phyloP scores from a whole-genome alignment of 1,140 invertebrate genomes.

The Eriocheir sinensis region DNA sequence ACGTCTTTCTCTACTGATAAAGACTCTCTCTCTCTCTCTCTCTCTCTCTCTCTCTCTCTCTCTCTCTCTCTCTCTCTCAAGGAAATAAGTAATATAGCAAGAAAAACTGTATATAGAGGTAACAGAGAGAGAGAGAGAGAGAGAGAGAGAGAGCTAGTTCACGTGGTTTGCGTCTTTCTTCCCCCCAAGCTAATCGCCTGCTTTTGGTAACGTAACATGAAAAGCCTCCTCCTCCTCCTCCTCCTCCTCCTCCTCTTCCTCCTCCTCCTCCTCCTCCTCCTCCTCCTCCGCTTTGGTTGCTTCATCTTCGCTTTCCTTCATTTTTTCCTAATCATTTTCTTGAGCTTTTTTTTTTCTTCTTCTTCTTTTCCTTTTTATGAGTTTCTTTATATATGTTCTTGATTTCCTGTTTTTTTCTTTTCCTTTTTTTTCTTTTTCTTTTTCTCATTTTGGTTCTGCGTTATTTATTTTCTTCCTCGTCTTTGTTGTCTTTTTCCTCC shows the following conservation, averaged over 20 bases:
- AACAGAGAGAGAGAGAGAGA: too few species aligned
- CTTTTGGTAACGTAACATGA: background rate
- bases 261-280: background rate
- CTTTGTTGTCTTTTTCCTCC: background rate
- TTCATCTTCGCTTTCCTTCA: background rate
- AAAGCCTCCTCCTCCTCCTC: background rate
- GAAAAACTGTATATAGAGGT: too few species aligned
- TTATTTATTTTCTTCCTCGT: background rate
- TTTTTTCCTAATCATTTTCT: background rate
- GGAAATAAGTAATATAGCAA: too few species aligned
- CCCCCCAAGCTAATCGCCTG: background rate
- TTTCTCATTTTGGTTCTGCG: background rate
- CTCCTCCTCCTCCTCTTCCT: slow-evolving; percentile 8
- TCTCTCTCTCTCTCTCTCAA: slow-evolving; percentile 26
- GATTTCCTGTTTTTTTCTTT: slow-evolving; percentile 12
- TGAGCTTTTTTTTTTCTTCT: background rate
- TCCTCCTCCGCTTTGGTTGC: background rate
- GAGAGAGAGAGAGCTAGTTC: too few species aligned
- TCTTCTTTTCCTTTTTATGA: background rate
- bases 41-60: slow-evolving; percentile 48
- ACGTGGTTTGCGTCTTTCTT: background rate
- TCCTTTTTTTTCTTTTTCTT: background rate
- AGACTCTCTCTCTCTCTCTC: background rate
- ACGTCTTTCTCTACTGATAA: too few species aligned
- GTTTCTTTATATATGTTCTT: background rate